Base-by-base conservation (phyloP, 2,888 invertebrate species). In the Pandemis cinnamomeana region DNA sequence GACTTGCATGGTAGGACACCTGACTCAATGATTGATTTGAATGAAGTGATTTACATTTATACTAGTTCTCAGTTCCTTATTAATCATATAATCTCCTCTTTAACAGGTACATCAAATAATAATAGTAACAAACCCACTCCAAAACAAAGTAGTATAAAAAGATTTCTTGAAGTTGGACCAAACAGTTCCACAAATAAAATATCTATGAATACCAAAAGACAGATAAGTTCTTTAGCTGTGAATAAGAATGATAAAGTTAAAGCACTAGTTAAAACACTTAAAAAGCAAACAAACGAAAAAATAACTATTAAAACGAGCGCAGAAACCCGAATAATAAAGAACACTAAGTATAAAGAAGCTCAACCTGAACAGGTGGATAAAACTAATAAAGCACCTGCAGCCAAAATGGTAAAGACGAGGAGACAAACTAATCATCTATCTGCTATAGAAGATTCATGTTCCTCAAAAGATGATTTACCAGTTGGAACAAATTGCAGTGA, bases 51-150 rank as follows among this genome's bases (percentile, higher is more conserved):
- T 20, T 7, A 55, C 7, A 53, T 15, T 15, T 7, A 20, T 20
- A 20, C 8, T 55, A 8, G 15, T 55, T 55, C 6, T 8, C 2
- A 15, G 53, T 58, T 4, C 7, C 20, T 20, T 20, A 20, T 7
- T n/a, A 27, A 27, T 27, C 20, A 27, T 11, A 11, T 10, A 11
- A 10, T 58, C 48, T 51, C 10, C 8, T 66, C n/a, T 36, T 71
- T 74, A 7, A 67, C 74, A 74, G 74, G 55, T 44, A 55, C 48
- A 15, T 11, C n/a, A 15, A 53, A 66, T 36, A 42, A 55, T 55
- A 15, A 55, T 55, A 36, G 27, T 36, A n/a, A 7, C 11, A 36
- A 13, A n/a, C 7, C 7, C 36, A 67, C n/a, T 7, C 46, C 67
- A 13, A 70, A 71, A 13, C 48, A 70, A 44, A 70, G 36, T 10